These are phyloP conservation scores for Paracyclopina nana DNA, from an alignment of 1,140 invertebrate genomes.

Conservation along the genomic window DNA sequence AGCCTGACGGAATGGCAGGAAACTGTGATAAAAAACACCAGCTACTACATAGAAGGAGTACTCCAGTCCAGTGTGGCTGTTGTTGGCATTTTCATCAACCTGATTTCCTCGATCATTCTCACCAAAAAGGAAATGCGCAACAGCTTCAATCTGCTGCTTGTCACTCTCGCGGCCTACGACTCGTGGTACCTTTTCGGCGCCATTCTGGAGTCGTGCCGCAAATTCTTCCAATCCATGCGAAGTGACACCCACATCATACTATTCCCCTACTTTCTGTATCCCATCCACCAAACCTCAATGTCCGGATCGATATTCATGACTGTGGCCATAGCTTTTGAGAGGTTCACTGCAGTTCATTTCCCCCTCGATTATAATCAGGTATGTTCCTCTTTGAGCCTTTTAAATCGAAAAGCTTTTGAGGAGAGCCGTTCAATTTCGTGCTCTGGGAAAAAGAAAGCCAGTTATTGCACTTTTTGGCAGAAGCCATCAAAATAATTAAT, in stretches of 20 bases:
- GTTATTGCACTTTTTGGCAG: too few relatives aligned
- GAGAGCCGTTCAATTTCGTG: too few relatives aligned
- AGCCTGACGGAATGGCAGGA: too few relatives aligned
- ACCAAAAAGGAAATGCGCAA: background rate
- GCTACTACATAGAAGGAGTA: constrained; percentile 7
- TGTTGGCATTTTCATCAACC: constrained; percentile 1
- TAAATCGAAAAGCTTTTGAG: too few relatives aligned
- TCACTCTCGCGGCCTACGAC: constrained; percentile 8
- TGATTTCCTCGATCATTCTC: constrained; percentile 3
- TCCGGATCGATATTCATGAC: constrained; percentile 16
- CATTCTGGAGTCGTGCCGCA: constrained; percentile 10
- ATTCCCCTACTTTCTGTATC: constrained; percentile 16
- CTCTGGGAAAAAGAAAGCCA: too few relatives aligned
- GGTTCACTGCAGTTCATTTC: constrained; percentile 11
- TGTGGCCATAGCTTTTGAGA: constrained; percentile 14
- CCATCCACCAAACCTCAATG: constrained; percentile 11
- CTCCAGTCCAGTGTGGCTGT: background rate
- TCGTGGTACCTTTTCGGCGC: constrained; percentile 5
- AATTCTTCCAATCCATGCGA: background rate
- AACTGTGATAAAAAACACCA: too few relatives aligned
- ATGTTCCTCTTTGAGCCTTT: too few relatives aligned
- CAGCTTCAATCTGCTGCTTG: constrained; percentile 10
- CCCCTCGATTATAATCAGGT: constrained; percentile 10
- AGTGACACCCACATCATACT: constrained; percentile 1
- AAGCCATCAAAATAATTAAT: too few relatives aligned